Base-by-base conservation (phyloP, 2,113 vertebrate species). In the Heloderma charlesbogerti region DNA sequence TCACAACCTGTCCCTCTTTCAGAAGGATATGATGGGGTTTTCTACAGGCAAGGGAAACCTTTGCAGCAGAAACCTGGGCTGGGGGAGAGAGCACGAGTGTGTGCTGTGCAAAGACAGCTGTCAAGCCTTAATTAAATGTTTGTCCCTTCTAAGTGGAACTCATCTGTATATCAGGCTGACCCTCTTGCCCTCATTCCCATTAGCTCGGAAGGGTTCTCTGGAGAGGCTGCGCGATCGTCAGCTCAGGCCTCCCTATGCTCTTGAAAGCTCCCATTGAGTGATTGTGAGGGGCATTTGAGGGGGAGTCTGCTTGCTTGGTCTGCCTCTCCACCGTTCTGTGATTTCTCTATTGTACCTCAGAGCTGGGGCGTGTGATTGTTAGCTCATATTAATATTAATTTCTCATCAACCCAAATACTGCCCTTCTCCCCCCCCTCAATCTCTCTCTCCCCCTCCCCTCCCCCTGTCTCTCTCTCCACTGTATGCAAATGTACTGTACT, bases 291-390 rank as follows among this genome's bases (percentile, higher is more conserved):
- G 15, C 8, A 66, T 2, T 80, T 0, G 0, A 6, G 80, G 57
- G 45, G 31, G 57, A n/a, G 75, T 5, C 71, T 57, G 13, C 78
- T 63, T 22, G 0, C 31, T 69, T 13, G 0, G 43, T 80, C 66
- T 25, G 0, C 0, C 74, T 54, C 0, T 0, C 0, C 1, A 45
- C 74, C 34, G 22, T 27, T 37, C 72, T 1, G 37, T 0, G 0
- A n/a, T 74, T 74, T 48, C 91, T 15, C 66, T 45, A 3, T 67
- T 1, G 29, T 45, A 0, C 71, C 43, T 3, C 89, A 0, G 0
- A 9, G 34, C 66, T 4, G 2, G 43, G 67, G 37, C 37, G 37
- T 1, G 8, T 31, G 15, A 57, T 82, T 0, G 0, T 60, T n/a
- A 37, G 20, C 89, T 57, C 77, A 85, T 29, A 1, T 43, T 40